phyloP scores from a whole-genome alignment of 2,797 vertebrate species.

The Acipenser oxyrinchus region DNA sequence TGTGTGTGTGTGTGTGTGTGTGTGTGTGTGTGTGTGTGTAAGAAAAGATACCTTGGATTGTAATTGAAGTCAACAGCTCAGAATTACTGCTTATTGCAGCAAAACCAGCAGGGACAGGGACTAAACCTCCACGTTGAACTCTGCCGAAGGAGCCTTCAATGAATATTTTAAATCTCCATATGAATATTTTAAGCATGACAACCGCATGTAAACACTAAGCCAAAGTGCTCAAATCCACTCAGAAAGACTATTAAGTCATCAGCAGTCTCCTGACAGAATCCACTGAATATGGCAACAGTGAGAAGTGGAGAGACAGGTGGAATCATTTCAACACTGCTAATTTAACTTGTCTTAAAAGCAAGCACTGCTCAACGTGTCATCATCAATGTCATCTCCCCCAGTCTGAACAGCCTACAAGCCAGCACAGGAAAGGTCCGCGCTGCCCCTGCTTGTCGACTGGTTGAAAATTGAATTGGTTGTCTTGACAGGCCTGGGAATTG shows the following conservation, averaged over 20 bases:
- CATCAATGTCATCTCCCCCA: constrained; percentile 77
- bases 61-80: constrained; percentile 4
- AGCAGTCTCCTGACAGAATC: constrained; percentile 82
- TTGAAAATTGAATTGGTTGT: constrained; percentile 77
- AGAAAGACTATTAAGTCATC: constrained; percentile 98
- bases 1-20: no score
- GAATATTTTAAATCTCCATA: constrained; percentile 97
- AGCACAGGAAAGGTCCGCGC: constrained; percentile 68
- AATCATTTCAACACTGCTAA: constrained; percentile 92
- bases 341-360: constrained; percentile 92
- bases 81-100: constrained; percentile 45
- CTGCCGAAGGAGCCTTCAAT: constrained; percentile 71
- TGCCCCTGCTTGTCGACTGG: constrained; percentile 74
- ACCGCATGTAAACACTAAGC: constrained; percentile 95
- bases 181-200: constrained; percentile 98
- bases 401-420: constrained; percentile 72
- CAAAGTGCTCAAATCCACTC: constrained; percentile 97
- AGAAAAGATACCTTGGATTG: not conserved
- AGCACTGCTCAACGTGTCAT: constrained; percentile 83
- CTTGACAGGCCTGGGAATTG: constrained; percentile 70
- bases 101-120: constrained; percentile 46
- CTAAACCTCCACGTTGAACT: constrained; percentile 57
- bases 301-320: constrained; percentile 80
- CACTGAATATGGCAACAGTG: constrained; percentile 79
- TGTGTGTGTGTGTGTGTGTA: no score